phyloP scores from a whole-genome alignment of 2,113 vertebrate genomes.

The Myxocyprinus asiaticus region DNA sequence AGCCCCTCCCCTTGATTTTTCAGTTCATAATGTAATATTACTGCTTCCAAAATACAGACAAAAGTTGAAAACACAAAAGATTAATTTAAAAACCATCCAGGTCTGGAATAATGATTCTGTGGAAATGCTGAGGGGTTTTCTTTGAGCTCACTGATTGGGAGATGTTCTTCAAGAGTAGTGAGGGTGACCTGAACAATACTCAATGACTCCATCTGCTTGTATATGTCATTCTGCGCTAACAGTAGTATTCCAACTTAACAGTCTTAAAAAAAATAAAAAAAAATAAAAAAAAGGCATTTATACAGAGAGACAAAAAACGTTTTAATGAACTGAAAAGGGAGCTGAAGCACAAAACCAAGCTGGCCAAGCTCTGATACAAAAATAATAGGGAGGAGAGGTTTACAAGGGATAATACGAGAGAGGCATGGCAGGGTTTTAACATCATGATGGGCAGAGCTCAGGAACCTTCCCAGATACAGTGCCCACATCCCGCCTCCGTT shows the following conservation, averaged over 20 bases:
- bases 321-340: slow-evolving; percentile 12
- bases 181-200: slow-evolving; percentile 3
- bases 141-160: slow-evolving; percentile 14
- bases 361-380: slow-evolving; percentile 18
- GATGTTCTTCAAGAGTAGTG: slow-evolving; percentile 18
- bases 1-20: too few species aligned
- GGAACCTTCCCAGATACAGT: slow-evolving; percentile 8
- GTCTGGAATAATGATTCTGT: slow-evolving; percentile 20
- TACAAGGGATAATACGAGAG: slow-evolving; percentile 4
- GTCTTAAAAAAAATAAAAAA: slow-evolving; percentile 1
- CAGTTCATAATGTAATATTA: background rate
- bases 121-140: background rate
- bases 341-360: too few species aligned
- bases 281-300: slow-evolving; percentile 36
- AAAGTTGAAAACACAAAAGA: background rate
- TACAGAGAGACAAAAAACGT: slow-evolving; percentile 28
- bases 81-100: slow-evolving; percentile 20
- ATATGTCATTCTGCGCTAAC: slow-evolving; percentile 7
- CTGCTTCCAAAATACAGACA: too few species aligned
- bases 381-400: slow-evolving; percentile 35
- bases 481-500: background rate
- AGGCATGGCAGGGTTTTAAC: slow-evolving; percentile 2
- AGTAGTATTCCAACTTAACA: slow-evolving; percentile 4
- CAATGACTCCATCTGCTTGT: slow-evolving; percentile 16
- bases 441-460: slow-evolving; percentile 10